These are phyloP conservation scores for Prionailurus viverrinus DNA, from an alignment of 2,113 vertebrate species.

Conservation along the genomic window DNA sequence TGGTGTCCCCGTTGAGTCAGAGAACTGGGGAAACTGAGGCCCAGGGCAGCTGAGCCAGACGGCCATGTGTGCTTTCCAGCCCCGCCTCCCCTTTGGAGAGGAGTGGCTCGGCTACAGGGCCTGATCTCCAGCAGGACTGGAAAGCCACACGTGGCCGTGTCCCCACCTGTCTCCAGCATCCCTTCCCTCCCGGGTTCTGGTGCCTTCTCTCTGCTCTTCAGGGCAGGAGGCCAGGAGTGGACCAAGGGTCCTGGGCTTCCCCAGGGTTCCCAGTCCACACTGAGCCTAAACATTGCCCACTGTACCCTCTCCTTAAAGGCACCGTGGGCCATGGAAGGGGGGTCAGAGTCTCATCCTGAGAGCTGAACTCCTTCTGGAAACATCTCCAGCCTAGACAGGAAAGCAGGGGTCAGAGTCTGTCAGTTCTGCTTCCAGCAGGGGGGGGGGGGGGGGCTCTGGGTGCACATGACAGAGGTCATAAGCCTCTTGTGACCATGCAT, in stretches of 20 bases:
- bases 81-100: no score
- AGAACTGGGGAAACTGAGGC: neutral
- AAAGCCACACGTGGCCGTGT: neutral
- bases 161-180: neutral
- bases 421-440: neutral
- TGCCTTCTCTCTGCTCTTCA: neutral
- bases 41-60: neutral
- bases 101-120: no score
- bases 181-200: neutral
- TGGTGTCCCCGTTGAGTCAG: rapidly evolving
- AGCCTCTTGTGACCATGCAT: rapidly evolving
- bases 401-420: neutral
- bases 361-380: neutral
- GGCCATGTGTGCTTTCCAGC: no score
- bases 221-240: neutral
- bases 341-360: neutral
- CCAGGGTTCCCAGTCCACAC: neutral
- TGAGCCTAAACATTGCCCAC: neutral
- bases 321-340: rapidly evolving
- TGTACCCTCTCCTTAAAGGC: neutral
- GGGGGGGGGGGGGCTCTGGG: neutral
- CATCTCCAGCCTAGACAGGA: neutral
- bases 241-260: neutral
- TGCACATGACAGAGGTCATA: neutral
- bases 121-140: no score